Conservation (phyloP, 1,140 invertebrate species). For the Drosophila cardini region DNA sequence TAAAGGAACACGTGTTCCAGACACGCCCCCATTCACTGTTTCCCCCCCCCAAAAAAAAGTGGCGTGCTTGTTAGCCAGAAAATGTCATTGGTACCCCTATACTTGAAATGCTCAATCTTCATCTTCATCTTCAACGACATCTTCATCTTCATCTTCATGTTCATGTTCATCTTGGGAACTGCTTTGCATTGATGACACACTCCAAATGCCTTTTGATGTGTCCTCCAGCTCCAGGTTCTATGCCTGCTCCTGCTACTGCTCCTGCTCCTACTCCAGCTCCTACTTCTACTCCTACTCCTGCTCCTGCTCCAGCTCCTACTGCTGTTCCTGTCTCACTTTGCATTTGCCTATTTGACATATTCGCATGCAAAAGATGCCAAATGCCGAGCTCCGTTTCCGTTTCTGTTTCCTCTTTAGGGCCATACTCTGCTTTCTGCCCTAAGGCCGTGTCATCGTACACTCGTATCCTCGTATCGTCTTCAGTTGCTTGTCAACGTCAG, state of each 20-base stretch:
- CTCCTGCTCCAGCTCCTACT: background rate
- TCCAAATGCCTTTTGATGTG: slow-evolving; percentile 78
- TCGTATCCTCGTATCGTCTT: background rate
- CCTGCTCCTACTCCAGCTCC: background rate
- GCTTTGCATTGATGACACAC: slow-evolving; percentile 79
- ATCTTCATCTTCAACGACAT: slow-evolving; percentile 6
- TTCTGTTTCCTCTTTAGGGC: slow-evolving; percentile 21
- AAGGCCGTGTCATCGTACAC: slow-evolving; percentile 1
- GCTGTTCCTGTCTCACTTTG: slow-evolving; percentile 41
- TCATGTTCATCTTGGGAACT: slow-evolving; percentile 54
- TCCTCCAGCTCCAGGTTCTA: background rate
- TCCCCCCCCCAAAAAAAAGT: background rate
- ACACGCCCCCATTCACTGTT: slow-evolving; percentile 12
- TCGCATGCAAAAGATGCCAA: slow-evolving; percentile 28
- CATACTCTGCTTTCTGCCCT: slow-evolving; percentile 12
- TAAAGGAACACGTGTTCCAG: slow-evolving; percentile 78
- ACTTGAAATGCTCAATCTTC: slow-evolving; percentile 7
- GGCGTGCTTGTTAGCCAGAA: slow-evolving; percentile 11
- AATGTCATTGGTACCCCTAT: slow-evolving; percentile 10
- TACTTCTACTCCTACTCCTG: background rate
- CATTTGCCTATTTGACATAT: slow-evolving; percentile 70
- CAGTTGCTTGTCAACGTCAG: slow-evolving; percentile 28
- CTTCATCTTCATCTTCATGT: slow-evolving; percentile 31
- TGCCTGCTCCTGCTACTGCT: background rate
- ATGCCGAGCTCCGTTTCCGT: slow-evolving; percentile 23